These are phyloP conservation scores for Poliocrania exsul DNA, from an alignment of 2,797 vertebrate genomes.

Conservation along the genomic window DNA sequence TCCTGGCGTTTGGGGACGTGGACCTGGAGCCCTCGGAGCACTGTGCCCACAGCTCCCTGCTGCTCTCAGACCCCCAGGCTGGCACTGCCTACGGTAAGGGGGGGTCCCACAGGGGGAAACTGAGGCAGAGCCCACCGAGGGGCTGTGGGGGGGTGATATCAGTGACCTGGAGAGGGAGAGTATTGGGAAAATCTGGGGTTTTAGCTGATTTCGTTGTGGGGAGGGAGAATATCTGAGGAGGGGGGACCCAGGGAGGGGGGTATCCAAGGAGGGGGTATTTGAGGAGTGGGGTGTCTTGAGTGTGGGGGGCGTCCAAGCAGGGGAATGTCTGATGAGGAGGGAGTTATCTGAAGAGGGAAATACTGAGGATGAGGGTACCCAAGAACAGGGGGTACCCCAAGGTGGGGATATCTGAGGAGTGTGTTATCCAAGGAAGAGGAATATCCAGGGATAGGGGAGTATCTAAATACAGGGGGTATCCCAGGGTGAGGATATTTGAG, in stretches of 20 bases:
- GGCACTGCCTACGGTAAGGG: conserved; percentile 75
- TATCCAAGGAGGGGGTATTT: background rate
- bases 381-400: background rate
- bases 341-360: background rate
- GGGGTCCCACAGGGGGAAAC: background rate
- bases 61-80: conserved; percentile 72
- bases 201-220: background rate
- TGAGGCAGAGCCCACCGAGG: background rate
- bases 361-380: background rate
- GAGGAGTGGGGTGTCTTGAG: accelerated
- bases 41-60: conserved; percentile 83
- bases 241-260: accelerated
- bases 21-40: conserved; percentile 82
- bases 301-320: background rate
- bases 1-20: conserved; percentile 85
- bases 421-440: background rate
- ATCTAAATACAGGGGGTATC: background rate
- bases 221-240: background rate
- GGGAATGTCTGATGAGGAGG: background rate
- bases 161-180: background rate
- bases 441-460: background rate
- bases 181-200: background rate
- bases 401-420: too few relatives aligned
- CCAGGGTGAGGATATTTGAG: background rate
- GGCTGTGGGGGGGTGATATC: background rate